Evolutionary conservation across 23 tunicate genomes (phyloP).

Genomic region (Phallusia fumigata): DNA sequence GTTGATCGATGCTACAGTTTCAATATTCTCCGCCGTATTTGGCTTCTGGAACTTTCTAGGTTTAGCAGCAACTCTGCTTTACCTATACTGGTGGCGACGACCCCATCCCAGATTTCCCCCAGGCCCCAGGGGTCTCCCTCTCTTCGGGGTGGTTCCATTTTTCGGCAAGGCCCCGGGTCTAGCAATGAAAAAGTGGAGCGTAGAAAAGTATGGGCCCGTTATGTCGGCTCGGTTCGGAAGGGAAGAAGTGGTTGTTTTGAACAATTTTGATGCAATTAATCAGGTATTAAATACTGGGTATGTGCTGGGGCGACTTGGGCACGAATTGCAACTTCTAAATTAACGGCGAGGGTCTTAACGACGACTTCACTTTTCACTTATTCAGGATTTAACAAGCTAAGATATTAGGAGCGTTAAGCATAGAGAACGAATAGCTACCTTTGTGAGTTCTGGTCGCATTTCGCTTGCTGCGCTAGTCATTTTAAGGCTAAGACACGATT

Average conservation of each 20-base stretch:
- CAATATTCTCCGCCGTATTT: not conserved
- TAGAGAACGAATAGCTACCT: too few species aligned
- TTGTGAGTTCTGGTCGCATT: too few species aligned
- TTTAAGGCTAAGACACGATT: too few species aligned
- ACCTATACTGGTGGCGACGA: conserved; percentile 14
- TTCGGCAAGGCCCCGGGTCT: not conserved
- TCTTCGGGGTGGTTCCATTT: conserved; percentile 13
- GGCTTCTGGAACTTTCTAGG: not conserved
- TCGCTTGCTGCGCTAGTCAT: too few species aligned
- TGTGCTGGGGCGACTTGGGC: not conserved
- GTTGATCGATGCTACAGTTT: too few species aligned
- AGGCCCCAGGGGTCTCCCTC: conserved; percentile 22
- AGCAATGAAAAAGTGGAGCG: conserved; percentile 18
- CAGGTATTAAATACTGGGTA: not conserved
- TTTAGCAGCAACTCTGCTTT: not conserved
- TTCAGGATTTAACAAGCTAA: too few species aligned
- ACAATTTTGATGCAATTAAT: conserved; percentile 13
- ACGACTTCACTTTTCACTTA: too few species aligned
- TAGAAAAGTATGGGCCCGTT: conserved; percentile 20
- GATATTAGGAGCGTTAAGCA: too few species aligned
- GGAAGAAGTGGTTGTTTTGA: conserved; percentile 13
- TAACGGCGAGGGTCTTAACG: too few species aligned
- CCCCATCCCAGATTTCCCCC: conserved; percentile 19
- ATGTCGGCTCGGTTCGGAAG: conserved; percentile 17
- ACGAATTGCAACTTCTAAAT: too few species aligned